A percentile compares a stretch with the other conserved stretches of the same genome.
Evolutionary conservation across 2,797 vertebrate species (phyloP).

Genomic region (Rhinophrynus dorsalis): DNA sequence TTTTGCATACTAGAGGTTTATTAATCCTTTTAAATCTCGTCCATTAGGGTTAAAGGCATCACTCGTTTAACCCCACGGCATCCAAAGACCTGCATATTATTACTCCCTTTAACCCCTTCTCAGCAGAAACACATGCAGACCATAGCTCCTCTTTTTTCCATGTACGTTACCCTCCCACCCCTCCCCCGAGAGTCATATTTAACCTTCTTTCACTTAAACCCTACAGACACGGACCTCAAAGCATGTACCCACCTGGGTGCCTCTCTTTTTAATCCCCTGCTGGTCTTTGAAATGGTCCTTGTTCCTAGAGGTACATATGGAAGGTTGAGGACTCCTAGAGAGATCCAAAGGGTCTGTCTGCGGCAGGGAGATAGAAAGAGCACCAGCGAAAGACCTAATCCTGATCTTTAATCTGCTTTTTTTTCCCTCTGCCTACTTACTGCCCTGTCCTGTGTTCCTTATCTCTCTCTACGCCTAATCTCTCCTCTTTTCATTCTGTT

Average conservation of each 20-base stretch:
- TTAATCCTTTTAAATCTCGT: no score
- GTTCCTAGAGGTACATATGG: not conserved
- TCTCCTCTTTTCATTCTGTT: not conserved
- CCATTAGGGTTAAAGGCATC: no score
- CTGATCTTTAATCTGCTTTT: constrained; percentile 48
- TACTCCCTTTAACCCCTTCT: no score
- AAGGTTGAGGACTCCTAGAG: constrained; percentile 19
- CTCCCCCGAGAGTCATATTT: no score
- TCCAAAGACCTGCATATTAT: no score
- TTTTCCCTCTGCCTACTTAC: constrained; percentile 27
- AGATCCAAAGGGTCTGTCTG: not conserved
- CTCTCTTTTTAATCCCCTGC: not conserved
- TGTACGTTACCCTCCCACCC: no score
- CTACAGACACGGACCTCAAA: no score
- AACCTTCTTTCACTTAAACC: no score
- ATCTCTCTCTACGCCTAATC: not conserved
- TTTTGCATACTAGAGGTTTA: no score
- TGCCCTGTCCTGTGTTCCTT: not conserved
- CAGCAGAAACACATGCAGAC: no score
- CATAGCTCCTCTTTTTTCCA: no score
- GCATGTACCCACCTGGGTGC: not conserved
- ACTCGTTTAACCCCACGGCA: no score
- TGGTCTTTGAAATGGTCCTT: not conserved
- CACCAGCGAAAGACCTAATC: constrained; percentile 26
- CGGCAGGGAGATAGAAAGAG: not conserved